Base-by-base conservation (phyloP, 2,113 vertebrate species). In the Cairina moschata region DNA sequence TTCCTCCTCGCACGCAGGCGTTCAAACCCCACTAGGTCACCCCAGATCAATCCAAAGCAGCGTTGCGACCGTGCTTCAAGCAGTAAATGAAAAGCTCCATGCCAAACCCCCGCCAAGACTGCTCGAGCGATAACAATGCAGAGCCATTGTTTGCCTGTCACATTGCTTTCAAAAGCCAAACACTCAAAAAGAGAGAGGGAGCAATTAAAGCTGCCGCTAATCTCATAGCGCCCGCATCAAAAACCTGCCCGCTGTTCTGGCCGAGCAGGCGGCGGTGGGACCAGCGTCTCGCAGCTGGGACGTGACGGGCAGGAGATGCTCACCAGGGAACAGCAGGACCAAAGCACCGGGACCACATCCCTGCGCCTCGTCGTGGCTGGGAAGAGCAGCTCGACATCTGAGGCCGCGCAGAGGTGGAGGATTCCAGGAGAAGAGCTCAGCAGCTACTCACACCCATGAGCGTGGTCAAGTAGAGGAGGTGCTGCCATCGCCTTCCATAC, bases 401-500 rank as follows among this genome's bases (percentile, higher is more conserved):
- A 58, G 42, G 88, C 7, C 9, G 32, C 26, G 31, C 29, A 76
- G 60, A 83, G 3, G 22, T 79, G 62, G 14, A 4, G 14, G 16
- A 8, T 83, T 73, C 48, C 38, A 55, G 46, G 42, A 3, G 55
- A 58, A 11, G 9, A 48, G 46, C 46, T 48, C 46, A n/a, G 44
- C 34, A 55, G 5, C 66, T 40, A 40, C 2, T 4, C 3, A 46
- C 31, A 46, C 14, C 34, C 63, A 48, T 7, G 9, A 79, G 67
- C 0, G 0, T 0, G 0, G n/a, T 42, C 67, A 20, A 6, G 25
- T 31, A 74, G 76, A 83, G 67, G 17, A 67, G 28, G 6, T 1
- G 4, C 55, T 63, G n/a, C 60, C 69, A 11, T 60, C 44, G 9
- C 22, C 14, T 58, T 38, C 67, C 52, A 8, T 11, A 12, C 16